Percentiles rank a stretch among this genome's conserved stretches.
Evolutionary conservation across 2,797 vertebrate genomes (phyloP).

Genomic region (Falco novaeseelandiae): DNA sequence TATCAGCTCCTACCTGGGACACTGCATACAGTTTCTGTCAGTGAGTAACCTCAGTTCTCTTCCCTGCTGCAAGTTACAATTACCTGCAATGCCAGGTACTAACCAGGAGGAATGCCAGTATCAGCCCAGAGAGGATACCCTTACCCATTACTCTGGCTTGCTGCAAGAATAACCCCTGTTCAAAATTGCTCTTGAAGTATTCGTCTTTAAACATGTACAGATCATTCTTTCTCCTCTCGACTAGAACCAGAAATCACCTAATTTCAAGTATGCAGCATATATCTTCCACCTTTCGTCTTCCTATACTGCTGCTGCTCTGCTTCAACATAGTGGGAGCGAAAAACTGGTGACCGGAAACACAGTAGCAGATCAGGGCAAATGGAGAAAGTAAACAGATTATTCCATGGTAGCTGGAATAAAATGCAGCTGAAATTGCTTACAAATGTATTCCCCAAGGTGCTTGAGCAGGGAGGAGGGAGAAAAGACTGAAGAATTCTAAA

Average conservation of each 20-base stretch:
- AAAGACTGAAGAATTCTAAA: background rate
- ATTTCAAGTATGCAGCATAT: background rate
- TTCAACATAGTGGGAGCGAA: accelerated
- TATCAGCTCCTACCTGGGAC: background rate
- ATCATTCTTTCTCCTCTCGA: background rate
- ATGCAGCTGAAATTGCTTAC: background rate
- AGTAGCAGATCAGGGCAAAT: background rate
- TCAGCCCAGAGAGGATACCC: background rate
- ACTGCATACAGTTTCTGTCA: background rate
- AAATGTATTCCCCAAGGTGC: background rate
- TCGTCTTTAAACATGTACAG: background rate
- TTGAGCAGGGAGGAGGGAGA: background rate
- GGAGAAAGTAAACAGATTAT: background rate
- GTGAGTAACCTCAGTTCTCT: background rate
- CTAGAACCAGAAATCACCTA: background rate
- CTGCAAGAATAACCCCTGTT: background rate
- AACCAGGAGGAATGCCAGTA: no score
- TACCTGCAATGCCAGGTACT: background rate
- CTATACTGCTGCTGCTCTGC: background rate
- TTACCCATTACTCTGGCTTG: background rate
- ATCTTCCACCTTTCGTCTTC: background rate
- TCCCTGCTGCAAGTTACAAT: background rate
- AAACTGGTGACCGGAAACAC: background rate
- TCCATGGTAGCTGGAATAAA: background rate
- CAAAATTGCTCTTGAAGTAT: background rate